A percentile compares a stretch with the other conserved stretches of the same genome.
These are phyloP conservation scores for Oxygymnocypris stewartii DNA, from an alignment of 2,113 vertebrate species.

Conservation along the genomic window DNA sequence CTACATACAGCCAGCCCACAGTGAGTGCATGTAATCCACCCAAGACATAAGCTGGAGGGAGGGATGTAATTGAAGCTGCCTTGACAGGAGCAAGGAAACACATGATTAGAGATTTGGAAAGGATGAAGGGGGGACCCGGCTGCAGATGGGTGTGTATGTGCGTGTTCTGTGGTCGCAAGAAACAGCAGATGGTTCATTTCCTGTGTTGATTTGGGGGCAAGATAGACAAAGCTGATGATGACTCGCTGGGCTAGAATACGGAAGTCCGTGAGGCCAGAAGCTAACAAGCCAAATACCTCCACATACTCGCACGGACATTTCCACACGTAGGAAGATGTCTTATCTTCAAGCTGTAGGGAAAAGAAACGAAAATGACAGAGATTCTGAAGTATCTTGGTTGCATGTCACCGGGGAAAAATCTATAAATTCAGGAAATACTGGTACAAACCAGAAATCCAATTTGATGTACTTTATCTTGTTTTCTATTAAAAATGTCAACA, in stretches of 20 bases:
- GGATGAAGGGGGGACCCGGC: constrained; percentile 44
- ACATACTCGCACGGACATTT: neutral
- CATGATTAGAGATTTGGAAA: constrained; percentile 61
- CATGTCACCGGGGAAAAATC: constrained; percentile 59
- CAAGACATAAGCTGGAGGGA: constrained; percentile 68
- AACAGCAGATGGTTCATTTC: constrained; percentile 70
- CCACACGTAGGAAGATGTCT: neutral
- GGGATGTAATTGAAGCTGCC: constrained; percentile 71
- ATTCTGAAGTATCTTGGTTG: constrained; percentile 62
- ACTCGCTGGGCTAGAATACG: constrained; percentile 7
- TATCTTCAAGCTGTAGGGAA: neutral
- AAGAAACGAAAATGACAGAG: constrained; percentile 54
- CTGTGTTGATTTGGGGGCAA: constrained; percentile 51
- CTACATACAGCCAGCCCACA: constrained; percentile 62
- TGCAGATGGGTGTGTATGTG: constrained; percentile 16
- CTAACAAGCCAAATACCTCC: constrained; percentile 22
- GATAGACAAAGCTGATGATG: constrained; percentile 55
- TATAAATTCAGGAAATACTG: constrained; percentile 51
- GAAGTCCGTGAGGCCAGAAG: neutral
- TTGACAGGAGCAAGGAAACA: constrained; percentile 67
- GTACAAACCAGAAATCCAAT: constrained; percentile 4
- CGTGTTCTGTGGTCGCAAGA: constrained; percentile 38
- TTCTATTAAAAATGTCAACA: neutral
- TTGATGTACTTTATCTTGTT: neutral
- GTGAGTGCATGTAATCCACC: constrained; percentile 68